Base-by-base conservation (phyloP, 1,140 invertebrate genomes). In the Lordiphosa collinella region DNA sequence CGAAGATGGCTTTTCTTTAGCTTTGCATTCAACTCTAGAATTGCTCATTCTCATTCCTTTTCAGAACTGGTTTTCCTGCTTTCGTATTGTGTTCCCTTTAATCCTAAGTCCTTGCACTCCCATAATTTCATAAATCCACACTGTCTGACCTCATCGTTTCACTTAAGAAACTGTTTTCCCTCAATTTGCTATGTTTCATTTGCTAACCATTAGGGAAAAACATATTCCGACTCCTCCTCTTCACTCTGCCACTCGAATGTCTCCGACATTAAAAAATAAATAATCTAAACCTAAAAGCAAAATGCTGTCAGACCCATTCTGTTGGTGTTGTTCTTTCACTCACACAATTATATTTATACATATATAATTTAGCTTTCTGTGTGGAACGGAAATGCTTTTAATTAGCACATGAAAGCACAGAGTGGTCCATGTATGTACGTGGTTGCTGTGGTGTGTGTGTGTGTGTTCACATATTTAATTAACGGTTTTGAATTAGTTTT, bases 401-500 rank as follows among this genome's bases (percentile, higher is more conserved):
- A 79, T 80, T 80, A 65, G 75, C 49, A 34, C 55, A 53, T 44
- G 54, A 57, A 69, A 65, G 55, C 59, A 52, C 48, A 72, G 49
- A 35, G 35, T 59, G 60, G 67, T 59, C 41, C 40, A 51, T 48
- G 41, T 68, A 48, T 59, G 64, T 43, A 11, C 34, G 44, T 47
- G 44, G n/a, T n/a, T 29, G 32, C 11, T 10, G 35, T 14, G 38
- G n/a, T 12, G 10, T 10, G 18, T 12, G 32, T 16, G 11, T 36
- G 5, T 38, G 25, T 54, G 46, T 41, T 18, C 50, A 56, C 51
- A 68, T 64, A 68, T 69, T 64, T 58, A 80, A 74, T 79, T 69
- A 80, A 69, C 53, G 63, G 58, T 43, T 60, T 62, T 57, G 55
- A 80, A 79, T 69, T 61, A 74, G 64, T 80, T 79, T 79, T 54